Conservation (phyloP, 1,140 invertebrate genomes). For the Dendroctonus valens region DNA sequence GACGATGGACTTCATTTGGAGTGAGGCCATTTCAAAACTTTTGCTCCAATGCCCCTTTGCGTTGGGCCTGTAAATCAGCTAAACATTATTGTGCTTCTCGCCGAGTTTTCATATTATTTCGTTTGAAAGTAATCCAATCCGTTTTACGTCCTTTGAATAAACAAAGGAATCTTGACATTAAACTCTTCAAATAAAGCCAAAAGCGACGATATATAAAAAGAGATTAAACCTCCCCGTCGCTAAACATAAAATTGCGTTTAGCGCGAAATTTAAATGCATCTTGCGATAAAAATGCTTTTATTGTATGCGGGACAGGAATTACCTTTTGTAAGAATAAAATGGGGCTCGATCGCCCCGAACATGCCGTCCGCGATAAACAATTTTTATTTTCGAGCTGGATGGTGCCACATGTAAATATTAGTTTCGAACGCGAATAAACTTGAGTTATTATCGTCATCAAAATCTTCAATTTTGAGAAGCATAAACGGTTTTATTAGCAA, state of each 20-base stretch:
- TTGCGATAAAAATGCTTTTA: slow-evolving; percentile 37
- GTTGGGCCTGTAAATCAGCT: no score
- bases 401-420: slow-evolving; percentile 27
- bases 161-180: no score
- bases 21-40: no score
- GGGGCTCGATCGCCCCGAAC: slow-evolving; percentile 11
- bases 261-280: slow-evolving; percentile 36
- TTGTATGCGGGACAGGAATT: slow-evolving; percentile 31
- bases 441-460: slow-evolving; percentile 18
- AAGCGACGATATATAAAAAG: not conserved
- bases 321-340: slow-evolving; percentile 37
- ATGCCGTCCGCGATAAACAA: slow-evolving; percentile 32
- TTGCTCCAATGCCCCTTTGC: no score
- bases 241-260: slow-evolving; percentile 33
- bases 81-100: no score
- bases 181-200: no score
- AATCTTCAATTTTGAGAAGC: slow-evolving; percentile 7
- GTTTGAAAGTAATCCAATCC: no score
- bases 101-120: no score
- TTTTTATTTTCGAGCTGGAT: slow-evolving; percentile 31
- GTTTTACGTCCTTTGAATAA: no score
- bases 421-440: slow-evolving; percentile 6
- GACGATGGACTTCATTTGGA: no score
- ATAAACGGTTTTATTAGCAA: slow-evolving; percentile 16
- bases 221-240: slow-evolving; percentile 8